Evolutionary conservation across 2,888 invertebrate genomes (phyloP).

Genomic region (Drosophila ezoana): DNA sequence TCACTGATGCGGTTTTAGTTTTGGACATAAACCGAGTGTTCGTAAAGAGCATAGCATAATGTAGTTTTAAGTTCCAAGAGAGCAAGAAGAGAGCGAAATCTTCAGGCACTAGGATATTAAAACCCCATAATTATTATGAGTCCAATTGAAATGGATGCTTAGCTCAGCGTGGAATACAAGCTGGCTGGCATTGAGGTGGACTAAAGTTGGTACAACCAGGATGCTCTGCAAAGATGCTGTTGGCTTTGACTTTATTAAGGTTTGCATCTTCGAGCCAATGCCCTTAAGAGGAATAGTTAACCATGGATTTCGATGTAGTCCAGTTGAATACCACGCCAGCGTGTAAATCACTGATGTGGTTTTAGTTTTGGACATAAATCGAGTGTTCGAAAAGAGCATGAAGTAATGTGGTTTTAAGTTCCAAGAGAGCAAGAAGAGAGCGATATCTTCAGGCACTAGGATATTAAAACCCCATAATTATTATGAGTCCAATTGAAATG

Average conservation of each 20-base stretch:
- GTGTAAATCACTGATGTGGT: constrained; percentile 22
- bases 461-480: constrained; percentile 52
- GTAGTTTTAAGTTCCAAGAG: constrained; percentile 49
- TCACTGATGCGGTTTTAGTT: constrained; percentile 62
- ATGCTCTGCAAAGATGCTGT: neutral
- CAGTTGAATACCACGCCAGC: constrained; percentile 68
- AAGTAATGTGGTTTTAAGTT: too few species aligned
- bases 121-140: constrained; percentile 39
- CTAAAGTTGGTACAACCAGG: constrained; percentile 80
- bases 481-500: constrained; percentile 39
- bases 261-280: constrained; percentile 1
- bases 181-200: constrained; percentile 54
- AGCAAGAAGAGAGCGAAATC: constrained; percentile 11
- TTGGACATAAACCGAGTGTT: constrained; percentile 32
- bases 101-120: constrained; percentile 63
- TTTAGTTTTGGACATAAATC: constrained; percentile 8
- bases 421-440: too few species aligned
- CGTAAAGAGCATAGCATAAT: neutral
- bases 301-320: constrained; percentile 65
- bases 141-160: constrained; percentile 43
- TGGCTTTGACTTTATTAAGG: constrained; percentile 14
- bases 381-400: too few species aligned
- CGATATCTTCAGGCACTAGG: constrained; percentile 55
- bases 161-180: constrained; percentile 12
- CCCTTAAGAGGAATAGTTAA: constrained; percentile 17